Percentiles rank a stretch among this genome's conserved stretches.
Evolutionary conservation across 2,797 vertebrate species (phyloP).

Genomic region (Champsocephalus esox): DNA sequence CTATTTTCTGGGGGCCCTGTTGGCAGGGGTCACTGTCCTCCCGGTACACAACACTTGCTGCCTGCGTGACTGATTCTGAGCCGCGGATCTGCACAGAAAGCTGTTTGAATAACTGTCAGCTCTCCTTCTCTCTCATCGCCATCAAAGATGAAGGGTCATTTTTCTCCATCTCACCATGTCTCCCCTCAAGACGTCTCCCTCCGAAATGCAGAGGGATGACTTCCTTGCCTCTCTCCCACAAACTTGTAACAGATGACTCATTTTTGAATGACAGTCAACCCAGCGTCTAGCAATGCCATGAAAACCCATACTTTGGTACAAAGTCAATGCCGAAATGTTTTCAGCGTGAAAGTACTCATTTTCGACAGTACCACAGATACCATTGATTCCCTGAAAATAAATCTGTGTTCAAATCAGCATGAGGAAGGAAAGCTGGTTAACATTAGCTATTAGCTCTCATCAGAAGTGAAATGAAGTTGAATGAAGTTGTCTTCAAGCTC

Average conservation of each 20-base stretch:
- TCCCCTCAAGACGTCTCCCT: conserved; percentile 59
- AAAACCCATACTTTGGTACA: no score
- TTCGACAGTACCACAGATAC: no score
- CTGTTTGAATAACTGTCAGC: conserved; percentile 77
- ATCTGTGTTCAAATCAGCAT: no score
- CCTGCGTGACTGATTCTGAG: conserved; percentile 68
- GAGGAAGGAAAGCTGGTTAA: no score
- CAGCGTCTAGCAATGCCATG: neutral
- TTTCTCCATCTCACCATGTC: conserved; percentile 74
- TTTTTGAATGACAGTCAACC: conserved; percentile 53
- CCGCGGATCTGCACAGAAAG: conserved; percentile 63
- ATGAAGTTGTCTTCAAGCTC: no score
- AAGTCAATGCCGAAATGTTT: no score
- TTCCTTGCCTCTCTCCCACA: conserved; percentile 45
- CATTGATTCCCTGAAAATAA: no score
- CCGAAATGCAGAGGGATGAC: conserved; percentile 56
- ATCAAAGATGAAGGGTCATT: conserved; percentile 77
- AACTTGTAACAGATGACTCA: conserved; percentile 47
- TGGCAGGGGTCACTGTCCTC: conserved; percentile 64
- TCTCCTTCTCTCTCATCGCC: conserved; percentile 55
- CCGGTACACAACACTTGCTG: conserved; percentile 51
- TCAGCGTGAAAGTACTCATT: no score
- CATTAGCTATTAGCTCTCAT: no score
- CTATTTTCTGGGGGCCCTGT: conserved; percentile 48
- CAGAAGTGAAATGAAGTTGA: no score